Evolutionary conservation across 2,797 vertebrate genomes (phyloP).

Genomic region (Falco biarmicus): DNA sequence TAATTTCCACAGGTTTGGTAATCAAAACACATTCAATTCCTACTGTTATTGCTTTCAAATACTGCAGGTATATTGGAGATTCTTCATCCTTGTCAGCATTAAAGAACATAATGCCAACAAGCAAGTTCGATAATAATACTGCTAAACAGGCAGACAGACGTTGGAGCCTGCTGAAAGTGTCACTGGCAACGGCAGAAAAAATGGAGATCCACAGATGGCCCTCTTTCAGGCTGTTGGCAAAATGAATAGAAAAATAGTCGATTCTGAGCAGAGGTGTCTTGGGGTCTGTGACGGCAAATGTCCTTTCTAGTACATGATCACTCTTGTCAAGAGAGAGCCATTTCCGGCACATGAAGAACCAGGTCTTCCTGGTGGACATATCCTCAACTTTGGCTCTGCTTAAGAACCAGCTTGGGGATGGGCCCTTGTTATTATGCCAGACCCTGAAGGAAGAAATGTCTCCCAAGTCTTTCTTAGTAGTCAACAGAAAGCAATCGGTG

Average conservation of each 20-base stretch:
- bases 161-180: conserved; percentile 70
- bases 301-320: not conserved
- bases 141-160: conserved; percentile 72
- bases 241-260: conserved; percentile 70
- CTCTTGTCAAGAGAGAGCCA: conserved; percentile 69
- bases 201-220: conserved; percentile 72
- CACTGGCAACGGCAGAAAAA: not conserved
- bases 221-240: not conserved
- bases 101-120: conserved; percentile 76
- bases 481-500: conserved; percentile 72
- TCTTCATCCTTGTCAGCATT: not conserved
- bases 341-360: conserved; percentile 76
- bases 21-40: conserved; percentile 75
- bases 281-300: conserved; percentile 18
- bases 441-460: conserved; percentile 65
- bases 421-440: conserved; percentile 70
- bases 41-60: conserved; percentile 45
- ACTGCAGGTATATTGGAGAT: not conserved
- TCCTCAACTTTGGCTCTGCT: conserved; percentile 78
- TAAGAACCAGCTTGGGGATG: conserved; percentile 72
- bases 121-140: conserved; percentile 57
- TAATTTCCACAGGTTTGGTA: conserved; percentile 59
- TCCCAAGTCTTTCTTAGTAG: conserved; percentile 61
- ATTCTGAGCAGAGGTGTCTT: conserved; percentile 13
- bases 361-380: conserved; percentile 38